These are phyloP conservation scores for Calcarius lapponicus DNA, from an alignment of 2,797 vertebrate species.

Conservation along the genomic window DNA sequence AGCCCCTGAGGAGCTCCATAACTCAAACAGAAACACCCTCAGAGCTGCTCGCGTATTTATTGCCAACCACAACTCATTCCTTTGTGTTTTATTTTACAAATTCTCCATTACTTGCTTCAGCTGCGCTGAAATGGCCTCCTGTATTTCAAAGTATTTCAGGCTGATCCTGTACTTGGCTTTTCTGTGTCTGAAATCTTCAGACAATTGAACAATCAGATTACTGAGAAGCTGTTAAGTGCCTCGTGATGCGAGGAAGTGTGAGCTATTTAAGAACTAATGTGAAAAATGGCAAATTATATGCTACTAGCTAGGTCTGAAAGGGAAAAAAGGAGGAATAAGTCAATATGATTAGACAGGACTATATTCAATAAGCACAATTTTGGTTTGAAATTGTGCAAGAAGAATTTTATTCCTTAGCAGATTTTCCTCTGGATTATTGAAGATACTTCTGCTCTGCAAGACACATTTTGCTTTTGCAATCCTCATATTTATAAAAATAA, in stretches of 20 bases:
- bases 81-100: slow-evolving; percentile 48
- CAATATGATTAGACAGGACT: slow-evolving; percentile 3
- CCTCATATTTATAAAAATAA: background rate
- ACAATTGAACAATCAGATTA: slow-evolving; percentile 63
- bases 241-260: slow-evolving; percentile 19
- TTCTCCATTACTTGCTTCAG: slow-evolving; percentile 46
- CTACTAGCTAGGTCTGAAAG: slow-evolving; percentile 10
- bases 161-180: background rate
- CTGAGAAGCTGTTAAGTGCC: slow-evolving; percentile 53
- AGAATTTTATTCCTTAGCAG: background rate
- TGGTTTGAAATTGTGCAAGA: background rate
- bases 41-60: background rate
- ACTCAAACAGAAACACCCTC: slow-evolving; percentile 14
- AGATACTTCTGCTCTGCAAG: background rate
- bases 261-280: slow-evolving; percentile 42
- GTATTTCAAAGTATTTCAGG: slow-evolving; percentile 17
- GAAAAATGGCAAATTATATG: slow-evolving; percentile 48
- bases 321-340: slow-evolving; percentile 1
- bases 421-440: background rate
- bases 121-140: slow-evolving; percentile 7
- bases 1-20: background rate
- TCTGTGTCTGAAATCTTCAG: slow-evolving; percentile 19
- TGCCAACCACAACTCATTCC: background rate
- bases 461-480: background rate
- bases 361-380: background rate